Percentiles rank a stretch among this genome's conserved stretches.
These are phyloP conservation scores for Octodon degus DNA, from an alignment of 2,113 vertebrate species.

Conservation along the genomic window DNA sequence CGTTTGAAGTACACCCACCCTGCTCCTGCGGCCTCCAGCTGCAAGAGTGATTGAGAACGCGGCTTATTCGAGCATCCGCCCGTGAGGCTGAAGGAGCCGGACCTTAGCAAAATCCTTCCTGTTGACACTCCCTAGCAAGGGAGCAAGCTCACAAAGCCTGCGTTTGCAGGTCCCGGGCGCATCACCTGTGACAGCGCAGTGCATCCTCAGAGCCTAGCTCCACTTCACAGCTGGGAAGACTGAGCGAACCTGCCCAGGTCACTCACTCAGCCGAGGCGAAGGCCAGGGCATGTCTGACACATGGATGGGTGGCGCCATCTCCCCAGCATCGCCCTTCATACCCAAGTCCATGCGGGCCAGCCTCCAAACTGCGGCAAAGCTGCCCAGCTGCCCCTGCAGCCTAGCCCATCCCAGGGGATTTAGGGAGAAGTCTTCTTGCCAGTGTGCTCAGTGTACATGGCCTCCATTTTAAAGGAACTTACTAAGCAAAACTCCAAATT, in stretches of 20 bases:
- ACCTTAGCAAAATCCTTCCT: not conserved
- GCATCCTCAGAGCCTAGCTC: not conserved
- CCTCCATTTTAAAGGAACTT: slow-evolving; percentile 50
- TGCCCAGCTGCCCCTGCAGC: not conserved
- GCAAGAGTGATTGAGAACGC: not conserved
- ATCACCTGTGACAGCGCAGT: rapidly evolving
- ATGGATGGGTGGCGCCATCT: not conserved
- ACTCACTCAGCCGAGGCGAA: not conserved
- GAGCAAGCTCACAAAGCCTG: not conserved
- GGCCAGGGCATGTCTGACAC: not conserved
- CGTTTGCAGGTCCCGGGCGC: not conserved
- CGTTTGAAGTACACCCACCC: not conserved
- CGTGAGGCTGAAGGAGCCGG: not conserved
- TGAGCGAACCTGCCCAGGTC: not conserved
- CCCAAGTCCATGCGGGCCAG: not conserved
- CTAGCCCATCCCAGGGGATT: not conserved
- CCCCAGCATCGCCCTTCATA: too few species aligned
- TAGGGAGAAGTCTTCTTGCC: not conserved
- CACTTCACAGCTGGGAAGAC: not conserved
- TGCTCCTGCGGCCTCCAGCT: not conserved
- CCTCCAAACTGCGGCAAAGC: not conserved
- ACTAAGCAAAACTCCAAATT: slow-evolving; percentile 37
- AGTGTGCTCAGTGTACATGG: not conserved
- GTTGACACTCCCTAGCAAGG: rapidly evolving
- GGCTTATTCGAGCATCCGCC: too few species aligned